phyloP scores from a whole-genome alignment of 2,113 vertebrate species.

The Tragelaphus strepsiceros region DNA sequence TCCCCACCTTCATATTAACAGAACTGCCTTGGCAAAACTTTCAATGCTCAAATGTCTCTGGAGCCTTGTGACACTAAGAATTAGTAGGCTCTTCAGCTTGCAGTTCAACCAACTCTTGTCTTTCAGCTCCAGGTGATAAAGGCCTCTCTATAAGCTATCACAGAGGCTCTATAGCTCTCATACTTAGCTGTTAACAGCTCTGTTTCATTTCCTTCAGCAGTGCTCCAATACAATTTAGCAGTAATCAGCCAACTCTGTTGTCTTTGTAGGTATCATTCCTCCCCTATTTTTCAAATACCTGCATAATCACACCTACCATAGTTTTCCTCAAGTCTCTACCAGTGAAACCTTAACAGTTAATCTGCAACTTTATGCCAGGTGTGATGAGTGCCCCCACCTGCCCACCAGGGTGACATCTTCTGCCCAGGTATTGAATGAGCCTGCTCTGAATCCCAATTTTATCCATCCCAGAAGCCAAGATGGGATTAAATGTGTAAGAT shows the following conservation, averaged over 20 bases:
- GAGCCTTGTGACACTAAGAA: neutral
- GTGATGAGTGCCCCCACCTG: neutral
- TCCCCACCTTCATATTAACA: neutral
- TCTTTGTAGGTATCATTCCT: neutral
- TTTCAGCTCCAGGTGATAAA: neutral
- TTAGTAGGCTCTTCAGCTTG: neutral
- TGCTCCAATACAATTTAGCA: neutral
- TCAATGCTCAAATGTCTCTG: neutral
- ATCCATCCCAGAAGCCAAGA: neutral
- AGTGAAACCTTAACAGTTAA: neutral
- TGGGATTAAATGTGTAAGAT: neutral
- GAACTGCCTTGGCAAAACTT: neutral
- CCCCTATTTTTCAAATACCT: neutral
- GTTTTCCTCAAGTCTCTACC: neutral
- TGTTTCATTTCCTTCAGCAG: neutral
- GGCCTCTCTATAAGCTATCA: neutral
- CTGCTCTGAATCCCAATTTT: constrained; percentile 4
- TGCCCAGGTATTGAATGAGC: neutral
- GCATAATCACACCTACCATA: neutral
- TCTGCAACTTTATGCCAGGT: neutral
- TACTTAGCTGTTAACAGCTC: neutral
- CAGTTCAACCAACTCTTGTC: neutral
- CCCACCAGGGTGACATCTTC: neutral
- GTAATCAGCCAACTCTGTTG: neutral
- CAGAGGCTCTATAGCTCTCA: neutral